Evolutionary conservation across 2,888 invertebrate genomes (phyloP).

Genomic region (Molanna angustata): DNA sequence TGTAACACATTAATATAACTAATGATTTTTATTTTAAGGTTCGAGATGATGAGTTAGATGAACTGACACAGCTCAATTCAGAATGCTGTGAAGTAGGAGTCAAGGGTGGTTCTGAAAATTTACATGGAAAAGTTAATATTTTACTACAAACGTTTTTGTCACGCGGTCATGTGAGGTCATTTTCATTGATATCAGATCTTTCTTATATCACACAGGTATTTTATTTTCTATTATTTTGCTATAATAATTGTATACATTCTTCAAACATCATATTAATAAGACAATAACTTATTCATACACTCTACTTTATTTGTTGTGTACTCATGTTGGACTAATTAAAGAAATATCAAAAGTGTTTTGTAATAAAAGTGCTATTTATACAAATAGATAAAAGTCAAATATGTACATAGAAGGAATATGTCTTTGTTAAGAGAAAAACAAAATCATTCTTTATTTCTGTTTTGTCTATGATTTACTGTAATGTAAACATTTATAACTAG

Average conservation of each 20-base stretch:
- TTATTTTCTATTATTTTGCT: constrained; percentile 6
- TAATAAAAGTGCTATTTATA: too few species aligned
- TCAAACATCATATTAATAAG: not conserved
- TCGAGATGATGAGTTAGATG: constrained; percentile 91
- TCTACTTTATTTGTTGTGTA: too few species aligned
- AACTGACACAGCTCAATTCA: constrained; percentile 74
- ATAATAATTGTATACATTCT: not conserved
- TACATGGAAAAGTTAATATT: constrained; percentile 94
- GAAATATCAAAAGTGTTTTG: too few species aligned
- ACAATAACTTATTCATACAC: too few species aligned
- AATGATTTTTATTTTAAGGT: constrained; percentile 52
- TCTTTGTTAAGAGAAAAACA: too few species aligned
- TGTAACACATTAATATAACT: constrained; percentile 5
- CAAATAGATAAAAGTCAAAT: too few species aligned
- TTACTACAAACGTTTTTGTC: constrained; percentile 89
- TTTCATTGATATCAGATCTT: constrained; percentile 85
- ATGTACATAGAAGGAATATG: too few species aligned
- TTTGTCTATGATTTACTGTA: too few species aligned
- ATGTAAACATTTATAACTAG: too few species aligned
- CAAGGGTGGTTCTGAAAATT: constrained; percentile 81
- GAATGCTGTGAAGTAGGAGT: constrained; percentile 76
- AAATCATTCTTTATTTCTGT: too few species aligned
- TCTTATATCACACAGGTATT: constrained; percentile 83
- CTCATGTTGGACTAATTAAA: too few species aligned
- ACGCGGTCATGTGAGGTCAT: constrained; percentile 73